phyloP scores from a whole-genome alignment of 2,888 invertebrate genomes.

The Drosophila incognita region DNA sequence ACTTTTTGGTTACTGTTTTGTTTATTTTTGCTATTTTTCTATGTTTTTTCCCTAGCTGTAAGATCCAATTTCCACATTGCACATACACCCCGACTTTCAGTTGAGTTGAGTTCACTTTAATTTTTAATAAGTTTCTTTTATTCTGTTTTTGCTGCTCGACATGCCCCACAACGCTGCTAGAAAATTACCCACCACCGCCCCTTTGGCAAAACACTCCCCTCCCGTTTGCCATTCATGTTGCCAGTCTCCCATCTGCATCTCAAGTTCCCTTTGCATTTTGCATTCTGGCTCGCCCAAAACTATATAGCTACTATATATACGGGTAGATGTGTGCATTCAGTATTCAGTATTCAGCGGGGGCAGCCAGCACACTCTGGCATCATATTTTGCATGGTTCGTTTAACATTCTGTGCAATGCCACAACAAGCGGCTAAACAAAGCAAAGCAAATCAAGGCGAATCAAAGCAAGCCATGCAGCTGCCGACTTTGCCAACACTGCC shows the following conservation, averaged over 20 bases:
- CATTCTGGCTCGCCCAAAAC: slow-evolving; percentile 48
- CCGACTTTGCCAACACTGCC: slow-evolving; percentile 14
- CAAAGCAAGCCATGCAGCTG: slow-evolving; percentile 47
- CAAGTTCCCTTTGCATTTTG: slow-evolving; percentile 35
- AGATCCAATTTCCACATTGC: slow-evolving; percentile 51
- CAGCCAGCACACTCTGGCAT: slow-evolving; percentile 48
- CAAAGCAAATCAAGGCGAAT: slow-evolving; percentile 24
- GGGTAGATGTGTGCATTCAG: background rate
- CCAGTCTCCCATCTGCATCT: slow-evolving; percentile 1
- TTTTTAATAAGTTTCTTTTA: slow-evolving; percentile 46
- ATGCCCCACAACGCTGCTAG: slow-evolving; percentile 23
- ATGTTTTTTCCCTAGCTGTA: slow-evolving; percentile 31
- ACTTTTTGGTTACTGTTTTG: background rate
- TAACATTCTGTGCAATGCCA: slow-evolving; percentile 72
- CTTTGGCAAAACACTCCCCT: background rate
- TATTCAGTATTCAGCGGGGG: slow-evolving; percentile 10
- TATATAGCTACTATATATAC: slow-evolving; percentile 11
- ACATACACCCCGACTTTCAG: slow-evolving; percentile 24
- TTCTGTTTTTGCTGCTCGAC: slow-evolving; percentile 31
- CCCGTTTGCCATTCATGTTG: too few relatives aligned
- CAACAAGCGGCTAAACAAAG: slow-evolving; percentile 46
- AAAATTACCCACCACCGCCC: background rate
- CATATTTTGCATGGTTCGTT: slow-evolving; percentile 80
- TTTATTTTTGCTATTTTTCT: background rate
- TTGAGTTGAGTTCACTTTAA: slow-evolving; percentile 19